phyloP scores from a whole-genome alignment of 1,140 invertebrate species.

The Drosophila chauvacae region DNA sequence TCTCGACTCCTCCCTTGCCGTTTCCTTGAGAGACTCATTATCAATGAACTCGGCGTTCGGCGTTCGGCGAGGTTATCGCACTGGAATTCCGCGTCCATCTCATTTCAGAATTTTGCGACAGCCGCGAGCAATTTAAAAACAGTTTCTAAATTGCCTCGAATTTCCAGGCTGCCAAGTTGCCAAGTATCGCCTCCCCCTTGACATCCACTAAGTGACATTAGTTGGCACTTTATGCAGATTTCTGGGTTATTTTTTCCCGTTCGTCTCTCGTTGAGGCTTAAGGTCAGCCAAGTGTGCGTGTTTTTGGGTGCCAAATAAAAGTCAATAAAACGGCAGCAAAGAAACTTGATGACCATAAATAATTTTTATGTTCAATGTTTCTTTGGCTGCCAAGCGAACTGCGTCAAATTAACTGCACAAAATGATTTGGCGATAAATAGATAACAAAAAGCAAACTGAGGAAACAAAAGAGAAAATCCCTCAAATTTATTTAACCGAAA shows the following conservation, averaged over 20 bases:
- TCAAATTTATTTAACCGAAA: slow-evolving; percentile 31
- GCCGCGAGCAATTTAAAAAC: slow-evolving; percentile 59
- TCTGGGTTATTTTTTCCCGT: background rate
- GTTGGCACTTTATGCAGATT: slow-evolving; percentile 35
- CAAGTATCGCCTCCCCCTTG: background rate
- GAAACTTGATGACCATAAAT: slow-evolving; percentile 57
- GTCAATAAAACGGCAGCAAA: slow-evolving; percentile 48
- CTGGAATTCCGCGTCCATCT: slow-evolving; percentile 44
- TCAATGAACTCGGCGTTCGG: slow-evolving; percentile 34
- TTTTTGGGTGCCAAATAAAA: slow-evolving; percentile 54
- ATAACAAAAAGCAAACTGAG: background rate
- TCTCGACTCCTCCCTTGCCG: background rate
- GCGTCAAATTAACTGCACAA: slow-evolving; percentile 45
- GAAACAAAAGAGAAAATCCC: background rate
- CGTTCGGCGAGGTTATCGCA: slow-evolving; percentile 34
- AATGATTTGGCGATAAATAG: slow-evolving; percentile 46
- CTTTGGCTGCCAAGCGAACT: slow-evolving; percentile 22
- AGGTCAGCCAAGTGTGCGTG: slow-evolving; percentile 35
- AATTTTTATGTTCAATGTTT: slow-evolving; percentile 43
- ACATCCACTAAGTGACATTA: slow-evolving; percentile 43
- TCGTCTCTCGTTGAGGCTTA: slow-evolving; percentile 2
- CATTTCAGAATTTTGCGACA: slow-evolving; percentile 26
- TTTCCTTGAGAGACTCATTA: slow-evolving; percentile 43
- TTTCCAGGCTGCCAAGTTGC: slow-evolving; percentile 14
- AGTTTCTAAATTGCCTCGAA: slow-evolving; percentile 57